Conservation (phyloP, 64 coral and sea anemone species). For the Porites lutea region DNA sequence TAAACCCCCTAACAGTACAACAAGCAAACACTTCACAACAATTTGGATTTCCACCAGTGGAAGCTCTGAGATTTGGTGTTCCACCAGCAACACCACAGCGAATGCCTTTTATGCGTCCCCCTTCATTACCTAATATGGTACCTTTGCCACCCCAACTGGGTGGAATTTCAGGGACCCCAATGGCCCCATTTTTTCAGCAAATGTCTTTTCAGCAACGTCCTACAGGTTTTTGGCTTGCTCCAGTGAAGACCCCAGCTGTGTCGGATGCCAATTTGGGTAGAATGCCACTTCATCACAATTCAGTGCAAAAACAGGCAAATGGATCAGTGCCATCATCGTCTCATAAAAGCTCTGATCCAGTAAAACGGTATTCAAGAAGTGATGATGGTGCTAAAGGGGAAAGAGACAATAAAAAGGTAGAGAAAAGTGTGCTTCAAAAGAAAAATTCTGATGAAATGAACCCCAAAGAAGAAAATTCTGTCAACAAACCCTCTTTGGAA, state of each 20-base stretch:
- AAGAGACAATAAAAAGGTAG: not conserved
- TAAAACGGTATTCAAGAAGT: not conserved
- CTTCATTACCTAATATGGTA: not conserved
- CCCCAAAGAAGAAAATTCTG: not conserved
- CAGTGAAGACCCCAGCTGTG: not conserved
- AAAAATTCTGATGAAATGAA: not conserved
- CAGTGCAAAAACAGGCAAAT: conserved; percentile 15
- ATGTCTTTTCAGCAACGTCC: not conserved
- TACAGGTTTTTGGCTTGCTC: conserved; percentile 16
- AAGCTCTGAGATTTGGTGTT: not conserved
- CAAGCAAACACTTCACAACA: not conserved
- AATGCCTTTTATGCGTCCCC: not conserved
- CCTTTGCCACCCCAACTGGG: not conserved
- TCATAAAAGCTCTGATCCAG: not conserved
- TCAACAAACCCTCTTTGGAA: not conserved
- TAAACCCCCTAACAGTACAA: not conserved
- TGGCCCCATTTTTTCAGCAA: not conserved
- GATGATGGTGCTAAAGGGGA: not conserved
- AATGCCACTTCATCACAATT: not conserved
- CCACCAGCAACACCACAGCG: not conserved
- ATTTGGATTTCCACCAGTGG: not conserved
- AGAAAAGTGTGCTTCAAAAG: not conserved
- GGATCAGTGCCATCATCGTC: not conserved
- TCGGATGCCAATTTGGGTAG: not conserved
- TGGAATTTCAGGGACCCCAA: not conserved